Base-by-base conservation (phyloP, 1,140 invertebrate genomes). In the Ceratitis capitata region DNA sequence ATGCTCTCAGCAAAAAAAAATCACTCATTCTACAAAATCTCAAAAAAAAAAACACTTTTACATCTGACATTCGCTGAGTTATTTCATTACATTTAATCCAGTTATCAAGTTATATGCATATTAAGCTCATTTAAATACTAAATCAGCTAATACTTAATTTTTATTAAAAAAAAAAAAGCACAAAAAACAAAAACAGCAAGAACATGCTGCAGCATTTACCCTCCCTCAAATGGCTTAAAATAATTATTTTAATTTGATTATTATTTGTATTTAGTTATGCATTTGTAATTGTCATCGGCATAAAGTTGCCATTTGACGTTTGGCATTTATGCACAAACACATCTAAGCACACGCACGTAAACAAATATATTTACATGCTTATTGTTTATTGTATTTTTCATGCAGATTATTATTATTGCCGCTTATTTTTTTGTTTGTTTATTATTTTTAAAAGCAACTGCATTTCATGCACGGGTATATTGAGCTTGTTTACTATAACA, bases 231-330 rank as follows among this genome's bases (percentile, higher is more conserved):
- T 78, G 69, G 69, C 42, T 78, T 45, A 78, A 78, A 78, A 78
- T 78, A 78, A 78, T 47, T 78, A 78, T 39, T 78, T 78, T 78
- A 78, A 78, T 78, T 78, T 78, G 69, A 78, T 78, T 78, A 78
- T 78, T 78, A 78, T 45, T 56, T 56, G 51, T 56, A n/a, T n/a
- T n/a, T n/a, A 78, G 69, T 78, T 78, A 78, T 78, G 69, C 69
- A 78, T 78, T 78, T 78, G 39, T 78, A 78, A 78, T 78, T 78
- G 69, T 78, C 69, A 78, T 23, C 69, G 69, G 69, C 35, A 78
- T 78, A 78, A 78, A 78, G 42, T 45, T 78, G 69, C 42, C 35
- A 78, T 78, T 78, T 78, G 69, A 78, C 69, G 69, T 78, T 78
- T 78, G 69, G 35, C 69, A 45, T 78, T 78, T 78, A 19, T 3